Base-by-base conservation (phyloP, 1,140 invertebrate species). In the Tyrophagus putrescentiae region DNA sequence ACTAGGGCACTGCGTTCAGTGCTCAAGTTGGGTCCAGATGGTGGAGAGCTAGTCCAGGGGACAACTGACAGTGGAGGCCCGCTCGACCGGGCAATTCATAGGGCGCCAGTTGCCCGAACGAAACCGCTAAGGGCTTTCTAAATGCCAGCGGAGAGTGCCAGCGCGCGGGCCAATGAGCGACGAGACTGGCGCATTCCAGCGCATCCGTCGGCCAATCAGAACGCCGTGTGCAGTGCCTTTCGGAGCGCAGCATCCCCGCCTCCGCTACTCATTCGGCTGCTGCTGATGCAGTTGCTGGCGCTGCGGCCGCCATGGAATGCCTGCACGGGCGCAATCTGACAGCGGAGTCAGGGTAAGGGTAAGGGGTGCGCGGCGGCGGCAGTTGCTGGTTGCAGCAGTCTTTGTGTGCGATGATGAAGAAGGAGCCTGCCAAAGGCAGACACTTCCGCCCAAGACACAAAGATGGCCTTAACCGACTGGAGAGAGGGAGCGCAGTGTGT, bases 191-290 rank as follows among this genome's bases (percentile, higher is more conserved):
- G 21, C 45, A 48, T 48, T 48, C 45, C 45, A 29, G 45, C 21
- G 31, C 45, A 48, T 48, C 45, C 45, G 23, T 21, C 36, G 7
- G 45, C 45, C 45, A 48, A 48, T 48, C 45, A 48, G 7, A 21
- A 18, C 31, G 7, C 9, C 7, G 45, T n/a, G n/a, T n/a, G n/a
- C n/a, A n/a, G 7, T 7, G 7, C 31, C 7, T 9, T 7, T 48
- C 31, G 7, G 45, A 9, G 31, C 18, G 45, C n/a, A n/a, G n/a
- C 7, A 7, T 7, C 31, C 45, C 45, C 45, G 45, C 45, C 45
- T 9, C 45, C 18, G 36, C 21, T 39, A 13, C 36, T n/a, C n/a
- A n/a, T n/a, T n/a, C n/a, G n/a, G n/a, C n/a, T n/a, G n/a, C n/a
- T n/a, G n/a, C n/a, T n/a, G n/a, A n/a, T n/a, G n/a, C n/a, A n/a